phyloP scores from a whole-genome alignment of 2,888 invertebrate species.

The Phaonia tiefii region DNA sequence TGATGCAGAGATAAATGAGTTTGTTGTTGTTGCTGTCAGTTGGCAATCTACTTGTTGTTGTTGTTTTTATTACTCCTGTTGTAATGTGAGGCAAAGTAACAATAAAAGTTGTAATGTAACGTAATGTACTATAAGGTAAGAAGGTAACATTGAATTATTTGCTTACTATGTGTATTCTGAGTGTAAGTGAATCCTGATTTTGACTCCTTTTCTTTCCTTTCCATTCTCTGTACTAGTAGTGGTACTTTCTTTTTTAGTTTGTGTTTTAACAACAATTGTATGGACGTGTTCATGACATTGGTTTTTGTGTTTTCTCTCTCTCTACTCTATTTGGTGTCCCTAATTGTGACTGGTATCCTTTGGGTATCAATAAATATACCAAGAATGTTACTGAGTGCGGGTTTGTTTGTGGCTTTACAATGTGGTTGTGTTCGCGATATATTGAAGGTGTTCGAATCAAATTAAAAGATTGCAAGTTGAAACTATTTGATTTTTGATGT shows the following conservation, averaged over 20 bases:
- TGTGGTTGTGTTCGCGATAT: too few relatives aligned
- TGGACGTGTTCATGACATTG: background rate
- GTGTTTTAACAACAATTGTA: background rate
- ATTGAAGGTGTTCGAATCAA: too few relatives aligned
- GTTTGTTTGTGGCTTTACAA: too few relatives aligned
- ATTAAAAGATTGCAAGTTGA: too few relatives aligned
- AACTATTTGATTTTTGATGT: too few relatives aligned
- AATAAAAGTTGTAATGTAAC: background rate
- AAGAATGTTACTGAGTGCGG: too few relatives aligned
- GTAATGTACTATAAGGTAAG: background rate
- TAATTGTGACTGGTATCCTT: too few relatives aligned
- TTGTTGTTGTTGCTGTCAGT: background rate
- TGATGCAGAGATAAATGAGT: too few relatives aligned
- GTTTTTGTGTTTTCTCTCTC: background rate
- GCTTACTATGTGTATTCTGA: constrained; percentile 4
- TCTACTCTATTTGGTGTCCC: background rate
- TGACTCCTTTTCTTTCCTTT: constrained; percentile 2
- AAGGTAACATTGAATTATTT: background rate
- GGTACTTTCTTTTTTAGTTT: background rate
- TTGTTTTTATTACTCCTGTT: background rate
- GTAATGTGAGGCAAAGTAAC: background rate
- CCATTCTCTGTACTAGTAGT: background rate
- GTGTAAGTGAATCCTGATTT: background rate
- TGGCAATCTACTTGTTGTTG: background rate
- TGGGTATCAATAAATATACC: too few relatives aligned